A percentile compares a stretch with the other conserved stretches of the same genome.
These are phyloP conservation scores for Thamnaconus septentrionalis DNA, from an alignment of 2,113 vertebrate genomes.

Conservation along the genomic window DNA sequence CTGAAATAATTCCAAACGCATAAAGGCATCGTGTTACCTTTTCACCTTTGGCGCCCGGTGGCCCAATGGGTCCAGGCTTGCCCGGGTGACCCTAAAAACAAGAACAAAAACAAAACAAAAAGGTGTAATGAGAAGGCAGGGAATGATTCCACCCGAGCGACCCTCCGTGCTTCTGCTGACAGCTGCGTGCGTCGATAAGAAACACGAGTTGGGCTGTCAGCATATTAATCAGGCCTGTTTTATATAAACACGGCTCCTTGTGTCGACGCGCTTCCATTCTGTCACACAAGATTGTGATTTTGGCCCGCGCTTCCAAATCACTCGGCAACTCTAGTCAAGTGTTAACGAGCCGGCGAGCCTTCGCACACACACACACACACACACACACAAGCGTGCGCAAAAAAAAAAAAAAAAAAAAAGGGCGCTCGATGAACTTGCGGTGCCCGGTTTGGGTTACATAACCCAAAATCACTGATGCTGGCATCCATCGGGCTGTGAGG, in stretches of 20 bases:
- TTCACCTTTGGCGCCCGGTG: conserved; percentile 93
- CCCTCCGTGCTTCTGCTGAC: conserved; percentile 6
- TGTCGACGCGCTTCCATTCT: conserved; percentile 3
- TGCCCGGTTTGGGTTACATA: conserved; percentile 25
- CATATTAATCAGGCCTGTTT: conserved; percentile 32
- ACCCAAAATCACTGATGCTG: conserved; percentile 8
- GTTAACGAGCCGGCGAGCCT: conserved; percentile 8
- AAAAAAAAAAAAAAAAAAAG: no score
- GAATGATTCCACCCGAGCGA: conserved; percentile 7
- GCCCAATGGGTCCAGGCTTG: conserved; percentile 81
- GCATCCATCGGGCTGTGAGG: background rate
- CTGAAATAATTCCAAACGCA: background rate
- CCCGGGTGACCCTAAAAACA: conserved; percentile 86
- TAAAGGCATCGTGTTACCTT: conserved; percentile 80
- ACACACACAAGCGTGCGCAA: background rate
- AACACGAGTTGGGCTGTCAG: conserved; percentile 22
- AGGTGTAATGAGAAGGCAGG: background rate
- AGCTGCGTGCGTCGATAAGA: conserved; percentile 26
- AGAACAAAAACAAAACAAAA: background rate
- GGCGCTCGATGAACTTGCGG: conserved; percentile 23
- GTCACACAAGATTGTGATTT: conserved; percentile 23
- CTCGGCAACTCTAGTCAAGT: conserved; percentile 30
- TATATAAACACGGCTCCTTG: conserved; percentile 28
- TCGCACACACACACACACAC: background rate
- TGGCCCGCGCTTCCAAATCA: conserved; percentile 37